Conservation (phyloP, 2,888 invertebrate species). For the Athetis lepigone region DNA sequence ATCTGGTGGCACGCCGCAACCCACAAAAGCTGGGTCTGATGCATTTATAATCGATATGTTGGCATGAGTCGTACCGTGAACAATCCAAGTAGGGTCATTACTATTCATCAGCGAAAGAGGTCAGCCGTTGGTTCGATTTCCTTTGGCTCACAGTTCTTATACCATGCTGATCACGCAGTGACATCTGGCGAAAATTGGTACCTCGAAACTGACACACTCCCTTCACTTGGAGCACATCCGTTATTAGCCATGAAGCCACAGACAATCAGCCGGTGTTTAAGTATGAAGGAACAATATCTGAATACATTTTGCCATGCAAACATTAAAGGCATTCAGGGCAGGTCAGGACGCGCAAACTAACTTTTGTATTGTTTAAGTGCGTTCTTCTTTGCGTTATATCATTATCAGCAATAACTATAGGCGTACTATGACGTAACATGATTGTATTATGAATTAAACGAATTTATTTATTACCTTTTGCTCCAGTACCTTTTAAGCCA, state of each 20-base stretch:
- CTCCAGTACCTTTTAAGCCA: neutral
- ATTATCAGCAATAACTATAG: neutral
- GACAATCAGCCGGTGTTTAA: neutral
- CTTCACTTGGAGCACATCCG: conserved; percentile 53
- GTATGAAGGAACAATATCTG: neutral
- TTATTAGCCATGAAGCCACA: conserved; percentile 9
- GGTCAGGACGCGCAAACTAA: neutral
- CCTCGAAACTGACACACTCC: conserved; percentile 44
- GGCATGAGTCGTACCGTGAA: conserved; percentile 65
- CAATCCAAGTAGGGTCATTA: conserved; percentile 85
- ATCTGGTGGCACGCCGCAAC: conserved; percentile 63
- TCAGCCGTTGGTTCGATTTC: conserved; percentile 80
- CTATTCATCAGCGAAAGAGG: conserved; percentile 85
- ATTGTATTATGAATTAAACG: conserved; percentile 5
- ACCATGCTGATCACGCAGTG: conserved; percentile 68
- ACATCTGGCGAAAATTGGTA: conserved; percentile 71
- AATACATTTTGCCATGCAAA: neutral
- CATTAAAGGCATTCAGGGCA: neutral
- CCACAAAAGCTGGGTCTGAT: conserved; percentile 66
- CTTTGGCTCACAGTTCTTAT: conserved; percentile 65
- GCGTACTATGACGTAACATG: neutral
- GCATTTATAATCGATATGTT: conserved; percentile 64
- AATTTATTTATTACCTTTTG: conserved; percentile 8
- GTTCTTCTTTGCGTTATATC: neutral
- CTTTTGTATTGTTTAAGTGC: no score